Evolutionary conservation across 2,888 invertebrate genomes (phyloP).

Genomic region (Drosophila atripex): DNA sequence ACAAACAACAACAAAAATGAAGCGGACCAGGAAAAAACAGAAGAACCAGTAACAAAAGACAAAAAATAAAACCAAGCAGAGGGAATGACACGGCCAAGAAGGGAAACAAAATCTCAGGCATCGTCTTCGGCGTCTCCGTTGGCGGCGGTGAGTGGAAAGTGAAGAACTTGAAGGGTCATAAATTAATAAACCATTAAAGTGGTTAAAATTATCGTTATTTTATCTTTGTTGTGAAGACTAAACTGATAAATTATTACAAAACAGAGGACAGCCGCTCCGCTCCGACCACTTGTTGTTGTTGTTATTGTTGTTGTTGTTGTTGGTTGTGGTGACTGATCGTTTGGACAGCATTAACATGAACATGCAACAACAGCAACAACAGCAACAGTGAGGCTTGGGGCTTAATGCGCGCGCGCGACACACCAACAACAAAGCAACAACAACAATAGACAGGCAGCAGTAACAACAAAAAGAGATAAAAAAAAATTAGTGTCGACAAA

Average conservation of each 20-base stretch:
- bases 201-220: constrained; percentile 84
- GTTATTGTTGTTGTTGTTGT: constrained; percentile 37
- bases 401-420: constrained; percentile 76
- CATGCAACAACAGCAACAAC: constrained; percentile 69
- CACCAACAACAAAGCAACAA: constrained; percentile 38
- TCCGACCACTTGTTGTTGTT: constrained; percentile 15
- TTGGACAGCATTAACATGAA: constrained; percentile 78
- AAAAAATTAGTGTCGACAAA: constrained; percentile 84
- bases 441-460: constrained; percentile 44
- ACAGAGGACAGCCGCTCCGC: constrained; percentile 77
- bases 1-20: constrained; percentile 27
- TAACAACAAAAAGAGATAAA: constrained; percentile 41
- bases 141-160: constrained; percentile 69
- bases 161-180: constrained; percentile 83
- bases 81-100: constrained; percentile 12
- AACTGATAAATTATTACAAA: constrained; percentile 84
- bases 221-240: constrained; percentile 82
- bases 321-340: constrained; percentile 72
- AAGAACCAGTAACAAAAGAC: constrained; percentile 14
- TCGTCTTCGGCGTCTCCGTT: constrained; percentile 17
- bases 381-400: constrained; percentile 49
- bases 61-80: constrained; percentile 31
- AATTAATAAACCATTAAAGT: constrained; percentile 84
- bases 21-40: constrained; percentile 22
- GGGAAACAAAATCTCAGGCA: constrained; percentile 55